Evolutionary conservation across 2,797 vertebrate genomes (phyloP).

Genomic region (Hoplostethus atlanticus): DNA sequence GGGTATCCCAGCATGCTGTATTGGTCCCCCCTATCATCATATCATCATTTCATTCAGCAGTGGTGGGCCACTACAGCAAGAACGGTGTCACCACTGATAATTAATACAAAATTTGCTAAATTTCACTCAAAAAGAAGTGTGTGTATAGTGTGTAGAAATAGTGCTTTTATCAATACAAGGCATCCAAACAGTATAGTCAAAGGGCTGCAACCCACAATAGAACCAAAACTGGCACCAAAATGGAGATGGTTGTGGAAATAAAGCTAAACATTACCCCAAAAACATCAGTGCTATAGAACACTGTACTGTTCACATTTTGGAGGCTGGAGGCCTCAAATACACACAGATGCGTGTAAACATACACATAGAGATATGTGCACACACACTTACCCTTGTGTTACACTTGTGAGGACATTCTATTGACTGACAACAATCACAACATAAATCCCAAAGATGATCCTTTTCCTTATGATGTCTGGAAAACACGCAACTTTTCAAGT

Average conservation of each 20-base stretch:
- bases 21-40: constrained; percentile 7
- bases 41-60: neutral
- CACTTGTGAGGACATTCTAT: neutral
- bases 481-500: no score
- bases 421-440: no score
- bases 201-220: neutral
- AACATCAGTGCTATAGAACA: neutral
- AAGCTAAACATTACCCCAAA: neutral
- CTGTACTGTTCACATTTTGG: neutral
- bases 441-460: no score
- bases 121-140: no score
- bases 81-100: neutral
- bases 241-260: neutral
- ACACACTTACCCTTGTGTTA: constrained; percentile 15
- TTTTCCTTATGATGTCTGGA: no score
- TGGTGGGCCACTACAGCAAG: neutral
- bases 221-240: neutral
- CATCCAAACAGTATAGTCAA: neutral
- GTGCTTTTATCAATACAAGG: neutral
- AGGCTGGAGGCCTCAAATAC: neutral
- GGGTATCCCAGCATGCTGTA: constrained; percentile 7
- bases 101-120: neutral
- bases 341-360: constrained; percentile 2
- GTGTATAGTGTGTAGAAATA: no score
- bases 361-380: neutral